phyloP scores from a whole-genome alignment of 1,140 invertebrate genomes.

The Idris sp. region DNA sequence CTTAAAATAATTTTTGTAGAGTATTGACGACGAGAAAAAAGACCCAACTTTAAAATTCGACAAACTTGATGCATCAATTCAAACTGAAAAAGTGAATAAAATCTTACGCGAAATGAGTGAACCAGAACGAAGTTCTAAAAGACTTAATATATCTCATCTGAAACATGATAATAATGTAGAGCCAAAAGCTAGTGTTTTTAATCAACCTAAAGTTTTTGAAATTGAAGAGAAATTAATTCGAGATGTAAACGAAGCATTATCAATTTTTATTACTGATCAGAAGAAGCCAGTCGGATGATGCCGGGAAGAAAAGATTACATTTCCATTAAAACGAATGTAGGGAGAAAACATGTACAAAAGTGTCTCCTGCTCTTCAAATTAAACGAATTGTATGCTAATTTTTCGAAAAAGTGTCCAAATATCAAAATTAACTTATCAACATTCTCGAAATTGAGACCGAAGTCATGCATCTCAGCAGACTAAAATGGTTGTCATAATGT shows the following conservation, averaged over 20 bases:
- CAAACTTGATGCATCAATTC: neutral
- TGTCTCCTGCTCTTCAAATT: neutral
- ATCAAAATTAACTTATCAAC: neutral
- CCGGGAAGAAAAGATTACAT: neutral
- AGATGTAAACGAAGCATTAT: no score
- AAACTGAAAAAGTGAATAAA: constrained; percentile 13
- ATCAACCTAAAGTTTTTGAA: no score
- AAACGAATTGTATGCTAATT: neutral
- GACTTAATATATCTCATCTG: no score
- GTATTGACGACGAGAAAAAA: constrained; percentile 7
- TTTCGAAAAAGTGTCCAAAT: neutral
- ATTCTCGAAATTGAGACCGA: neutral
- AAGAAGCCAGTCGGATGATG: neutral
- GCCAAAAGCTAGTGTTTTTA: no score
- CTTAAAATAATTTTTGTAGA: no score
- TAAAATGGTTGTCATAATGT: constrained; percentile 10
- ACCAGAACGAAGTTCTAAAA: no score
- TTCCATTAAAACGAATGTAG: neutral
- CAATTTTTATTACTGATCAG: neutral
- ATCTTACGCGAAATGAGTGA: neutral
- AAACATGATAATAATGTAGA: no score
- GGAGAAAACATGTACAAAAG: neutral
- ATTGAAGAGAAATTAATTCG: no score
- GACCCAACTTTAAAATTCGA: constrained; percentile 3
- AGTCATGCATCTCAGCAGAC: constrained; percentile 6